Evolutionary conservation across 2,888 invertebrate species (phyloP).

Genomic region (Tetranychus truncatus): DNA sequence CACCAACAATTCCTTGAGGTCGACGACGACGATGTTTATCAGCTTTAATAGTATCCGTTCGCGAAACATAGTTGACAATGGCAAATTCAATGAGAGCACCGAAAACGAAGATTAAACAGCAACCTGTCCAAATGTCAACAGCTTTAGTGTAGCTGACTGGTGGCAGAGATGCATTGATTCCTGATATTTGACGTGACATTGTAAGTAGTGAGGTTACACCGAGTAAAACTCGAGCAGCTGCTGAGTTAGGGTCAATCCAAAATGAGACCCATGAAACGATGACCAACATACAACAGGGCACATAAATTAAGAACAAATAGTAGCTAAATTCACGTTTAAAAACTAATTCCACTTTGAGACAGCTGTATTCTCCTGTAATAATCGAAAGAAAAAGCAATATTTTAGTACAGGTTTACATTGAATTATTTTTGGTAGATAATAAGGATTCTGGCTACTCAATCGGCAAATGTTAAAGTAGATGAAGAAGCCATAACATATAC

Average conservation of each 20-base stretch:
- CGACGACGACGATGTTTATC: conserved; percentile 2
- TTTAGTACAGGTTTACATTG: too few species aligned
- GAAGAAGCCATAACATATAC: too few species aligned
- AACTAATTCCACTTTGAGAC: conserved; percentile 81
- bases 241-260: conserved; percentile 84
- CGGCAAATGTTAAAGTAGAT: too few species aligned
- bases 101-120: conserved; percentile 91
- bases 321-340: conserved; percentile 96
- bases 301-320: conserved; percentile 97
- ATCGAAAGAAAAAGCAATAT: background rate
- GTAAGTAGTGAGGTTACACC: conserved; percentile 88
- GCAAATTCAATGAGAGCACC: conserved; percentile 93
- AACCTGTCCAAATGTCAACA: conserved; percentile 92
- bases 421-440: too few species aligned
- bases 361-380: conserved; percentile 59
- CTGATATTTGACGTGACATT: conserved; percentile 87
- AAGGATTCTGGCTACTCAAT: too few species aligned
- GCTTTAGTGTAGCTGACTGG: conserved; percentile 96
- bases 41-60: conserved; percentile 55
- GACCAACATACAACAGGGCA: conserved; percentile 94
- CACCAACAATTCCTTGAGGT: background rate
- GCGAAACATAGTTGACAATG: conserved; percentile 84
- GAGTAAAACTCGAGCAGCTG: conserved; percentile 76
- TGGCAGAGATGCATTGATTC: conserved; percentile 80
- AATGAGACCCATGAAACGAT: conserved; percentile 94